Conservation (phyloP, 92 coral and sea anemone species). For the Micromussa lordhowensis region DNA sequence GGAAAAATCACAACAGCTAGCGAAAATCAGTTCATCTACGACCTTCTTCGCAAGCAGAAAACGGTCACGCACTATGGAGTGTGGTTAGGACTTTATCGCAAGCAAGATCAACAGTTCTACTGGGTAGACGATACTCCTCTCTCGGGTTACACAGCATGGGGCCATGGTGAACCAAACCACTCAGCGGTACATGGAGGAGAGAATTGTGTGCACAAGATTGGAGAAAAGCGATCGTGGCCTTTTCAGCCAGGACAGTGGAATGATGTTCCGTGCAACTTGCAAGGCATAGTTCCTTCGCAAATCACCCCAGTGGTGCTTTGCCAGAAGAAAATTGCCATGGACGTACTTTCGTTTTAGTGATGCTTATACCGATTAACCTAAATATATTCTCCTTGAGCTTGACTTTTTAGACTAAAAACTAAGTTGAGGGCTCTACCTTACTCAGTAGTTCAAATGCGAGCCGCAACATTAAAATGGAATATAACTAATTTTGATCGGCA, state of each 20-base stretch:
- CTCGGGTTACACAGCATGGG: neutral
- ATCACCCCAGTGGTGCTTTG: neutral
- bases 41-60: neutral
- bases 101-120: conserved; percentile 14
- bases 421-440: neutral
- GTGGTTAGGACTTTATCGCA: conserved; percentile 21
- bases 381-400: neutral
- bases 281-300: neutral
- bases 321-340: neutral
- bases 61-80: neutral
- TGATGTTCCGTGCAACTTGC: neutral
- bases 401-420: neutral
- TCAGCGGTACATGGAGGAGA: neutral
- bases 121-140: conserved; percentile 21
- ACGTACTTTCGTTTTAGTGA: neutral
- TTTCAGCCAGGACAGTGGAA: conserved; percentile 1
- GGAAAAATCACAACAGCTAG: conserved; percentile 13
- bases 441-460: neutral
- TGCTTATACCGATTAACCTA: neutral
- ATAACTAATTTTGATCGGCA: too few species aligned
- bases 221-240: neutral
- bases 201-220: neutral
- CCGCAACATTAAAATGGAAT: too few species aligned
- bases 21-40: conserved; percentile 21
- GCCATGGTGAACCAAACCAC: neutral